phyloP scores from a whole-genome alignment of 2,797 vertebrate genomes.

The Leptodactylus fallax region DNA sequence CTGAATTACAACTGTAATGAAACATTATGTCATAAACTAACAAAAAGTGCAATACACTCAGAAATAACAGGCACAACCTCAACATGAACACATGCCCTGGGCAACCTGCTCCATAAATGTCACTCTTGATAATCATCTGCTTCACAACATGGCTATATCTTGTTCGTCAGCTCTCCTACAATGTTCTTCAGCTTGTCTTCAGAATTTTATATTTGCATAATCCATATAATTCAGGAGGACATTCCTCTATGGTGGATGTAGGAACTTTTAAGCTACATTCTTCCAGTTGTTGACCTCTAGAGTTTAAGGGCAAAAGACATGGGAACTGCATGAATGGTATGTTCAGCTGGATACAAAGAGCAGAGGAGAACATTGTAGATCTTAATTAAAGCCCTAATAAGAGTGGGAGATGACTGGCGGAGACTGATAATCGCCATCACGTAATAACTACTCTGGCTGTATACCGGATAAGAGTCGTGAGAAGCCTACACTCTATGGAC shows the following conservation, averaged over 20 bases:
- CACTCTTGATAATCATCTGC: background rate
- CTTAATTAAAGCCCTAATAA: conserved; percentile 21
- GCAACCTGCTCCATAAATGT: background rate
- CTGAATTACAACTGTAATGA: background rate
- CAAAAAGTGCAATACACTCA: no score
- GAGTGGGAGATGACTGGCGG: background rate
- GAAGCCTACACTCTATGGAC: background rate
- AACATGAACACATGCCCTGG: no score
- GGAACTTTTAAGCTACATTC: conserved; percentile 34
- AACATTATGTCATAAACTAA: no score
- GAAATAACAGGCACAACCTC: no score
- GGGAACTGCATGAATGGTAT: conserved; percentile 49
- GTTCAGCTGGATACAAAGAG: conserved; percentile 8
- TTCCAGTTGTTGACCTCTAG: conserved; percentile 44
- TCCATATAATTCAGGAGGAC: conserved; percentile 6
- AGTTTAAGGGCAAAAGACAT: conserved; percentile 55
- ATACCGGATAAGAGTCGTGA: background rate
- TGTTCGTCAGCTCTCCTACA: background rate
- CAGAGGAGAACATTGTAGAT: conserved; percentile 28
- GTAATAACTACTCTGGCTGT: background rate
- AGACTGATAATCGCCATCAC: background rate
- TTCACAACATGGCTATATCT: background rate
- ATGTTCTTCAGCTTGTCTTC: background rate
- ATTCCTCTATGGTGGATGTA: conserved; percentile 23
- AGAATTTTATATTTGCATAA: background rate